These are phyloP conservation scores for Crocuta crocuta DNA, from an alignment of 2,113 vertebrate genomes.

Conservation along the genomic window DNA sequence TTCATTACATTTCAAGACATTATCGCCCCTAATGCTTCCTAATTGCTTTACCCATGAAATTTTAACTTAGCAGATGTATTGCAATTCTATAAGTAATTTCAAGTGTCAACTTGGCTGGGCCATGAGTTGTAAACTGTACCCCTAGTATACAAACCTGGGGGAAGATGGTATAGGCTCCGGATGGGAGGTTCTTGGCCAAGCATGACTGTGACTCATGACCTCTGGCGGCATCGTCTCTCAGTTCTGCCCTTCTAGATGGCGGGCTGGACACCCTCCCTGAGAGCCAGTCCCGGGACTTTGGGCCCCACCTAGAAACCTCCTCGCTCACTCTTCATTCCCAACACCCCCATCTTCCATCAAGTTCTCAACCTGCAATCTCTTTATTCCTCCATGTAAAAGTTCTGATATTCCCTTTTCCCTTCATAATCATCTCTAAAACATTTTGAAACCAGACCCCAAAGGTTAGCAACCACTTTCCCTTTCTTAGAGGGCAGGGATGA, in stretches of 20 bases:
- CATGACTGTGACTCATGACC: neutral
- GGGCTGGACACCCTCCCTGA: neutral
- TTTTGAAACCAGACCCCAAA: neutral
- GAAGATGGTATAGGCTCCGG: neutral
- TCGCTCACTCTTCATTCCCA: neutral
- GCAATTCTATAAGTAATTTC: neutral
- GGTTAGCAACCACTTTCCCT: neutral
- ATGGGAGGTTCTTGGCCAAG: neutral
- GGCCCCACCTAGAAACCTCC: neutral
- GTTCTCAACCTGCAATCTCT: neutral
- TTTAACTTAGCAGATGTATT: neutral
- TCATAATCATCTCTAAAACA: neutral
- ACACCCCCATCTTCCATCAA: neutral
- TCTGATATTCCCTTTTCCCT: neutral
- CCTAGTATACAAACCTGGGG: neutral
- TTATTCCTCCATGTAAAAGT: neutral
- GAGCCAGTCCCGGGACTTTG: neutral
- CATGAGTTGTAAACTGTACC: neutral
- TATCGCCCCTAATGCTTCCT: neutral
- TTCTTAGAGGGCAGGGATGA: neutral
- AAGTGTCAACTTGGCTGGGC: neutral
- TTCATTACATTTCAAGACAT: neutral
- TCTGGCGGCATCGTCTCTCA: neutral
- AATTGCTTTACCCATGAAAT: neutral
- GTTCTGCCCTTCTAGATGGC: neutral